A percentile compares a stretch with the other conserved stretches of the same genome.
phyloP scores from a whole-genome alignment of 1,140 invertebrate genomes.

The Drosophila setifemur region DNA sequence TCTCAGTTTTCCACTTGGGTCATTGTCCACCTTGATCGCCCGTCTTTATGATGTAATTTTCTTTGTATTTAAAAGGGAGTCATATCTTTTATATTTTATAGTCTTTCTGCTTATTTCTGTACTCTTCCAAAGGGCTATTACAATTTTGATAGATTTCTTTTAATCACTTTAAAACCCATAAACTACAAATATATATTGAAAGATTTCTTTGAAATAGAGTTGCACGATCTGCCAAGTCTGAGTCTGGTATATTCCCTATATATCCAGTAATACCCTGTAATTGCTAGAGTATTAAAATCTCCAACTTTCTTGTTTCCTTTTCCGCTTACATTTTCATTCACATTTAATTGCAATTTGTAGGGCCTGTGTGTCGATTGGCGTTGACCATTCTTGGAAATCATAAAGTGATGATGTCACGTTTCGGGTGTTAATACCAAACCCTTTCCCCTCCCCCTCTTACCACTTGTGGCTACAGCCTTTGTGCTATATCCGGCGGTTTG shows the following conservation, averaged over 20 bases:
- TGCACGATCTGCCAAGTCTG: too few species aligned
- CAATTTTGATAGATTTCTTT: too few species aligned
- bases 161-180: too few species aligned
- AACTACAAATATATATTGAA: too few species aligned
- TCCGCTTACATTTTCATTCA: constrained; percentile 27
- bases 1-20: constrained; percentile 49
- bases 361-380: constrained; percentile 14
- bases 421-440: constrained; percentile 25
- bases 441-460: constrained; percentile 2
- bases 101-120: too few species aligned
- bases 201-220: too few species aligned
- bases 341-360: constrained; percentile 59
- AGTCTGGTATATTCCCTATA: too few species aligned
- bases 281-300: too few species aligned
- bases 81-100: too few species aligned
- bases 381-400: constrained; percentile 42
- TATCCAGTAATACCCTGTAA: too few species aligned
- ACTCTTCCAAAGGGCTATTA: too few species aligned
- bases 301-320: constrained; percentile 16
- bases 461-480: constrained; percentile 20
- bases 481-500: constrained; percentile 50
- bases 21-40: constrained; percentile 47
- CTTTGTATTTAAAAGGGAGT: constrained; percentile 9
- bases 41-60: constrained; percentile 15
- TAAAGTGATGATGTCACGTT: constrained; percentile 49